Percentiles rank a stretch among this genome's conserved stretches.
These are phyloP conservation scores for Zoanthus sansibaricus DNA, from an alignment of 92 coral and sea anemone genomes.

Conservation along the genomic window DNA sequence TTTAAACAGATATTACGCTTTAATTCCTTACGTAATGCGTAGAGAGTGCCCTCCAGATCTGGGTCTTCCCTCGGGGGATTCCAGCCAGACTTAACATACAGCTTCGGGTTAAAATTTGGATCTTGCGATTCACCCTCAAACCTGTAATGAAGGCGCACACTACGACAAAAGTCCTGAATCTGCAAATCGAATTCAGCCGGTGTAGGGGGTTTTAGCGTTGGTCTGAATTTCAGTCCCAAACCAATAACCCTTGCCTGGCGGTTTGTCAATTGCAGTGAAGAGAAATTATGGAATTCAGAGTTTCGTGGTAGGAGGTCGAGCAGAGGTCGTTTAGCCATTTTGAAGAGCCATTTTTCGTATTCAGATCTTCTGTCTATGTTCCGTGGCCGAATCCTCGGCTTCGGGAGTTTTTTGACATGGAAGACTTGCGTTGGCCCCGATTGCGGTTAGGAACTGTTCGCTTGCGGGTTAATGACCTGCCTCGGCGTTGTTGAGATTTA, in stretches of 20 bases:
- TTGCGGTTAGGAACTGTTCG: not conserved
- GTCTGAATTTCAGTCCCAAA: constrained; percentile 67
- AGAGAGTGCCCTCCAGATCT: constrained; percentile 49
- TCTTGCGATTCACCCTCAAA: constrained; percentile 40
- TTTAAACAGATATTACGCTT: constrained; percentile 33
- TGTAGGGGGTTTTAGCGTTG: constrained; percentile 63
- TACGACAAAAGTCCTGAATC: constrained; percentile 58
- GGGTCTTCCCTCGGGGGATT: constrained; percentile 55
- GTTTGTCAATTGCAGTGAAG: constrained; percentile 41
- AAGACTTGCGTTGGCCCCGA: not conserved
- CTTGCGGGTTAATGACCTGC: not conserved
- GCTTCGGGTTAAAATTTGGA: constrained; percentile 47
- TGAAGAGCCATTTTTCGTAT: constrained; percentile 54
- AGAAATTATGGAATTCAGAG: constrained; percentile 59
- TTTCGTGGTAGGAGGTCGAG: constrained; percentile 46
- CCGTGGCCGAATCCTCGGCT: constrained; percentile 10
- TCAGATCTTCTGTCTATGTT: not conserved
- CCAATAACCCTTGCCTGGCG: constrained; percentile 53
- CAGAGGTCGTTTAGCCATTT: constrained; percentile 60
- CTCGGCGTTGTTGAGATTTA: not conserved
- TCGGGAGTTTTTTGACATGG: not conserved
- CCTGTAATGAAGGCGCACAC: constrained; percentile 50
- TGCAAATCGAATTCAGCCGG: constrained; percentile 64
- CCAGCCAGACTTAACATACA: constrained; percentile 54
- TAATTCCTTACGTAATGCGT: constrained; percentile 40